Evolutionary conservation across 2,888 invertebrate genomes (phyloP).

Genomic region (Dinocampus coccinellae): DNA sequence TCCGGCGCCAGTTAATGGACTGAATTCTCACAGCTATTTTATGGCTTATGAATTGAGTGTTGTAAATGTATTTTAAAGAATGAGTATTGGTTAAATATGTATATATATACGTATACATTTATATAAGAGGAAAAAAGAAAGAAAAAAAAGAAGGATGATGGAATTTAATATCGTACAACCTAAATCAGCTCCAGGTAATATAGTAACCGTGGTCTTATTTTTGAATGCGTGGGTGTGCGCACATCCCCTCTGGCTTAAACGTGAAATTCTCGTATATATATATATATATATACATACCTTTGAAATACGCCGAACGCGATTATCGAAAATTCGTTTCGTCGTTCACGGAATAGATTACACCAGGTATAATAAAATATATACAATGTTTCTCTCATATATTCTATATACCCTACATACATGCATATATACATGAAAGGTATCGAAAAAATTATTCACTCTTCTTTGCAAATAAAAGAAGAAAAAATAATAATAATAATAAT

Average conservation of each 20-base stretch:
- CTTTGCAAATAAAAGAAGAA: too few species aligned
- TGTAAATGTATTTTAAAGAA: neutral
- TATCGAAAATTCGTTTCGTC: conserved; percentile 20
- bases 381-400: neutral
- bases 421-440: conserved; percentile 5
- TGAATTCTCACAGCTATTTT: neutral
- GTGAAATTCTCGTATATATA: neutral
- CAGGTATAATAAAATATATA: conserved; percentile 1
- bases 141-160: neutral
- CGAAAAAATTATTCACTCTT: neutral
- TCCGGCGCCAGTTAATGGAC: neutral
- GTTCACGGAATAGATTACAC: conserved; percentile 13
- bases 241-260: neutral
- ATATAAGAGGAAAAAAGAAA: neutral
- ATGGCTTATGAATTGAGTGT: neutral
- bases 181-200: conserved; percentile 19
- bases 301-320: conserved; percentile 13
- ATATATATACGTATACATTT: neutral
- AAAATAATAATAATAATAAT: too few species aligned
- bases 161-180: conserved; percentile 14
- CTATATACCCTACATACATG: conserved; percentile 5
- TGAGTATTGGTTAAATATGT: neutral
- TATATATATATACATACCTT: neutral
- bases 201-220: conserved; percentile 11
- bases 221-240: conserved; percentile 8